Evolutionary conservation across 2,113 vertebrate species (phyloP).

Genomic region (Pelecanus crispus): DNA sequence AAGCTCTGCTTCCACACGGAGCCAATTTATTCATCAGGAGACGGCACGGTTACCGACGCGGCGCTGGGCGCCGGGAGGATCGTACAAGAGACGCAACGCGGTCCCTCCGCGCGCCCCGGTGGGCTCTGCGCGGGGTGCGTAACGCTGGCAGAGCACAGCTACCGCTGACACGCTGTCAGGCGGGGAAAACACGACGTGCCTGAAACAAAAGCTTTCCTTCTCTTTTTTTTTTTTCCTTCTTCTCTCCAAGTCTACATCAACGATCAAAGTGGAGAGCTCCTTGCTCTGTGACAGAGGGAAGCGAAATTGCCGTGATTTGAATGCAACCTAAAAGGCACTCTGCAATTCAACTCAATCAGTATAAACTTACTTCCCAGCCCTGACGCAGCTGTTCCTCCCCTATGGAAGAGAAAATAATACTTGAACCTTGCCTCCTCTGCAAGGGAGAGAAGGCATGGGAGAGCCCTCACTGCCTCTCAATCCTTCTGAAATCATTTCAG

Average conservation of each 20-base stretch:
- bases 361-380: background rate
- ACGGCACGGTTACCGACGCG: accelerated
- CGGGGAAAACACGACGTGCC: background rate
- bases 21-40: background rate
- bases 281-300: conserved; percentile 14
- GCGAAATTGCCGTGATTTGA: background rate
- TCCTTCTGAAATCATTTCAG: background rate
- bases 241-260: background rate
- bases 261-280: background rate
- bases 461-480: background rate
- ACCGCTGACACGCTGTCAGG: background rate
- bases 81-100: accelerated
- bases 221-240: background rate
- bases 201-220: background rate
- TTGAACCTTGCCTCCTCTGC: background rate
- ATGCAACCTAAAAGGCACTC: background rate
- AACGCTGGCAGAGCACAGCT: background rate
- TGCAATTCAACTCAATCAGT: conserved; percentile 22
- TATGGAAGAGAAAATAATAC: background rate
- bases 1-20: background rate
- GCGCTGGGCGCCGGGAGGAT: background rate
- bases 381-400: conserved; percentile 5
- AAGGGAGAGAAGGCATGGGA: background rate
- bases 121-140: background rate
- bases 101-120: background rate